A percentile compares a stretch with the other conserved stretches of the same genome.
Evolutionary conservation across 1,140 invertebrate genomes (phyloP).

Genomic region (Batillaria attramentaria): DNA sequence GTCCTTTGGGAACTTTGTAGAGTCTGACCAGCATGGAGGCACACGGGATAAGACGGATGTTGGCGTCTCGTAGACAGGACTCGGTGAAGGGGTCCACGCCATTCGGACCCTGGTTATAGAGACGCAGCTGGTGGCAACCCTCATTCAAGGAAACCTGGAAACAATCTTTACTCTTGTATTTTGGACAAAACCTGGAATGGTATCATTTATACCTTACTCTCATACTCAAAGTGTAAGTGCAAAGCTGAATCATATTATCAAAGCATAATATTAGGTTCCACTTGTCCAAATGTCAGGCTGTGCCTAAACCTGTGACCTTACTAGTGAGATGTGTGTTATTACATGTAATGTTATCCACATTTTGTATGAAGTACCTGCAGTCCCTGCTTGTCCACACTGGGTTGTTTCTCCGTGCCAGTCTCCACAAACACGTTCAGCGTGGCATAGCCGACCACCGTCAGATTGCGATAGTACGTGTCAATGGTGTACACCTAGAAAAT

Average conservation of each 20-base stretch:
- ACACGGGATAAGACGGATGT: constrained; percentile 62
- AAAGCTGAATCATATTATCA: no score
- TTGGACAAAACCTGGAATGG: no score
- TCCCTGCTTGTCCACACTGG: constrained; percentile 58
- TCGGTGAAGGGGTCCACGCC: constrained; percentile 64
- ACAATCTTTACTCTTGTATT: neutral
- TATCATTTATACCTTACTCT: no score
- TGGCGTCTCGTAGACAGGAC: constrained; percentile 53
- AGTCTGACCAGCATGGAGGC: constrained; percentile 66
- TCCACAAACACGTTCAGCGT: constrained; percentile 70
- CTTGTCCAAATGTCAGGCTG: no score
- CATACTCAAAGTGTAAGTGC: no score
- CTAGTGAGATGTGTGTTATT: no score
- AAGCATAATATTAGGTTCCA: no score
- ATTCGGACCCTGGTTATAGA: constrained; percentile 66
- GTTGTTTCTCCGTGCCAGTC: constrained; percentile 66
- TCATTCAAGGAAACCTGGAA: constrained; percentile 69
- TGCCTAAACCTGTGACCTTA: no score
- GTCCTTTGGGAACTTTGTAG: constrained; percentile 59
- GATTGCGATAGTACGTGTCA: constrained; percentile 63
- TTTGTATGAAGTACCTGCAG: no score
- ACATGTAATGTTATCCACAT: no score
- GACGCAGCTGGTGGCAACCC: constrained; percentile 67
- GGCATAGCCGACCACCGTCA: constrained; percentile 68
- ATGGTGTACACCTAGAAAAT: constrained; percentile 63